A percentile compares a stretch with the other conserved stretches of the same genome.
Evolutionary conservation across 2,797 vertebrate species (phyloP).

Genomic region (Myotis findleyi): DNA sequence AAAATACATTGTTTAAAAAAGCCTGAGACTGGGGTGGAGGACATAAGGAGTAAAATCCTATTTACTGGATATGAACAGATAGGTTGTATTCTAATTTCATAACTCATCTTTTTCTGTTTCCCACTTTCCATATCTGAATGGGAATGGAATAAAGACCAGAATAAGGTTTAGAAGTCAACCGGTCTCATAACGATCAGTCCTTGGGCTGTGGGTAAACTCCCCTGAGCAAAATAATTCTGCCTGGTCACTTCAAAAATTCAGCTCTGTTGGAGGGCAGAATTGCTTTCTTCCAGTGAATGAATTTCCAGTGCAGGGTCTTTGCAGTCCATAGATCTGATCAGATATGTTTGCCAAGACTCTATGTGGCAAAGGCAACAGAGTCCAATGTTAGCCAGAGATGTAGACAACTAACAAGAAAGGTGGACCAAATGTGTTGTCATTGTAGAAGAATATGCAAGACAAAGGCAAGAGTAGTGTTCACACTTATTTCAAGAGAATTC

Average conservation of each 20-base stretch:
- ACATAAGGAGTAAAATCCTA: not conserved
- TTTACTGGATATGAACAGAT: slow-evolving; percentile 32
- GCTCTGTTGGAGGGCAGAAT: not conserved
- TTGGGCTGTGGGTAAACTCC: not conserved
- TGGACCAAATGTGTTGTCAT: slow-evolving; percentile 21
- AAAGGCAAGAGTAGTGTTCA: slow-evolving; percentile 30
- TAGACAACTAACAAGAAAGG: slow-evolving; percentile 47
- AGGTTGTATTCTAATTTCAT: slow-evolving; percentile 37
- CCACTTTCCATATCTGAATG: not conserved
- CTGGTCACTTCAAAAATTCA: slow-evolving; percentile 8
- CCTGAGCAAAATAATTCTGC: slow-evolving; percentile 22
- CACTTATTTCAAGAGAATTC: slow-evolving; percentile 65
- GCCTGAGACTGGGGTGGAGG: not conserved
- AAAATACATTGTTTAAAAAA: not conserved
- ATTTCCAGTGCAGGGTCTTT: slow-evolving; percentile 18
- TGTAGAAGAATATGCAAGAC: not conserved
- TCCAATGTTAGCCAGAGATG: not conserved
- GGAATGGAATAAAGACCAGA: slow-evolving; percentile 22
- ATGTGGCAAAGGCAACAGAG: not conserved
- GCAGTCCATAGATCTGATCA: slow-evolving; percentile 33
- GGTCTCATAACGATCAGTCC: not conserved
- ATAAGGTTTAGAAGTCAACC: slow-evolving; percentile 48
- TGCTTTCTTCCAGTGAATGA: slow-evolving; percentile 24
- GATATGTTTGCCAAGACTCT: slow-evolving; percentile 35
- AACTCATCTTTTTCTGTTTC: slow-evolving; percentile 22